phyloP scores from a whole-genome alignment of 2,888 invertebrate species.

The Cheilosia scutellata region DNA sequence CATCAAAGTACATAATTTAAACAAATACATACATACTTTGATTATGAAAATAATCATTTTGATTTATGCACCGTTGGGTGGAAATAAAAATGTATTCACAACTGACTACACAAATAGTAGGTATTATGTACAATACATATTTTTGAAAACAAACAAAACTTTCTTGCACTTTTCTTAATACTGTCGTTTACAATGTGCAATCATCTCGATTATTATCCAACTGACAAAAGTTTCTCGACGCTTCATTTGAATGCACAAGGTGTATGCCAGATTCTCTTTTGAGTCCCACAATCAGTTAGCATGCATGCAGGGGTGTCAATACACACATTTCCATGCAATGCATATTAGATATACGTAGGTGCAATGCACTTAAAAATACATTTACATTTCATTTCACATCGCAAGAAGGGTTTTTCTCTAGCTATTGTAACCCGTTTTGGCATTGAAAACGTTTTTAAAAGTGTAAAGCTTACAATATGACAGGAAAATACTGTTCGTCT shows the following conservation, averaged over 20 bases:
- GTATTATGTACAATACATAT: background rate
- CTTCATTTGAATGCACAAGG: conserved; percentile 59
- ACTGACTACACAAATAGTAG: background rate
- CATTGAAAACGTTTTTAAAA: conserved; percentile 48
- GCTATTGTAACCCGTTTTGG: conserved; percentile 39
- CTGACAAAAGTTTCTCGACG: conserved; percentile 39
- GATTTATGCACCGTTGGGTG: no score
- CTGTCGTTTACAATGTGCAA: conserved; percentile 51
- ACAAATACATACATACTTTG: no score
- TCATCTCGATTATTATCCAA: conserved; percentile 55
- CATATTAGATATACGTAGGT: conserved; percentile 37
- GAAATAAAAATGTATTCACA: no score
- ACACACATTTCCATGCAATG: conserved; percentile 19
- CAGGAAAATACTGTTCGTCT: conserved; percentile 7
- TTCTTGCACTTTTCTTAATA: conserved; percentile 43
- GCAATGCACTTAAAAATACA: conserved; percentile 48
- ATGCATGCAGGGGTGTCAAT: conserved; percentile 20
- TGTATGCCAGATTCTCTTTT: conserved; percentile 29
- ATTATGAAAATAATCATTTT: no score
- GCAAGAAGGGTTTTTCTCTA: conserved; percentile 29
- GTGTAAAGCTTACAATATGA: conserved; percentile 22
- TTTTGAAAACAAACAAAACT: conserved; percentile 10
- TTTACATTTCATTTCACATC: conserved; percentile 38
- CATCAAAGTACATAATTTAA: no score
- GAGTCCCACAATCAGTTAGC: conserved; percentile 2